Evolutionary conservation across 2,113 vertebrate species (phyloP).

Genomic region (Cricetomys ansorgei): DNA sequence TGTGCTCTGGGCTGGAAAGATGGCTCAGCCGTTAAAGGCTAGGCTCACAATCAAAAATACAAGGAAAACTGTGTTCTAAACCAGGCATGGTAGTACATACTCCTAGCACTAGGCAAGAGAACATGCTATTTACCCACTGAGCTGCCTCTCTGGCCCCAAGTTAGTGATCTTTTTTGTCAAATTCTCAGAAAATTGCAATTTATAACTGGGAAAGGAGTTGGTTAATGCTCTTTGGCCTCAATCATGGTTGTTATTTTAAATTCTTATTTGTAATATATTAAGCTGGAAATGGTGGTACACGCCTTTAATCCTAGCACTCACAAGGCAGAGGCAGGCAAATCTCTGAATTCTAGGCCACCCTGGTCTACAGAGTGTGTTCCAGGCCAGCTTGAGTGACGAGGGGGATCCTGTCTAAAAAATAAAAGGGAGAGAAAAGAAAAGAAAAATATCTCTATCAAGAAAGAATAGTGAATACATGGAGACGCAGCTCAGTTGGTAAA

Average conservation of each 20-base stretch:
- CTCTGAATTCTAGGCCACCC: not conserved
- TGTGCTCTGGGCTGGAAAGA: not conserved
- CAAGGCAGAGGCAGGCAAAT: not conserved
- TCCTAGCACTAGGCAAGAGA: not conserved
- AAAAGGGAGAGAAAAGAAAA: no score
- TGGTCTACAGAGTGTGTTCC: not conserved
- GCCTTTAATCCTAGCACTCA: not conserved
- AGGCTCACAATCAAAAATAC: not conserved
- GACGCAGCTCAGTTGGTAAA: not conserved
- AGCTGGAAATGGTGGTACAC: not conserved
- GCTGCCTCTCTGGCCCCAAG: not conserved
- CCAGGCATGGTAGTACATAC: not conserved
- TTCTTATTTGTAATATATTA: not conserved
- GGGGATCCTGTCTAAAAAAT: no score
- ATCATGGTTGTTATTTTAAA: not conserved
- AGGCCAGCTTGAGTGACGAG: not conserved
- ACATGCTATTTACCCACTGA: no score
- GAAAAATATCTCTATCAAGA: not conserved
- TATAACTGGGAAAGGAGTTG: not conserved
- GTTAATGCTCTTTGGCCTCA: not conserved
- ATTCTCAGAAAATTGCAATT: not conserved
- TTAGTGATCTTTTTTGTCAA: not conserved
- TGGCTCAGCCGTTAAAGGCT: no score
- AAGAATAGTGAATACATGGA: not conserved
- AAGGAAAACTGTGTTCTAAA: not conserved